Conservation (phyloP, 1,140 invertebrate genomes). For the Eupeodes corollae region DNA sequence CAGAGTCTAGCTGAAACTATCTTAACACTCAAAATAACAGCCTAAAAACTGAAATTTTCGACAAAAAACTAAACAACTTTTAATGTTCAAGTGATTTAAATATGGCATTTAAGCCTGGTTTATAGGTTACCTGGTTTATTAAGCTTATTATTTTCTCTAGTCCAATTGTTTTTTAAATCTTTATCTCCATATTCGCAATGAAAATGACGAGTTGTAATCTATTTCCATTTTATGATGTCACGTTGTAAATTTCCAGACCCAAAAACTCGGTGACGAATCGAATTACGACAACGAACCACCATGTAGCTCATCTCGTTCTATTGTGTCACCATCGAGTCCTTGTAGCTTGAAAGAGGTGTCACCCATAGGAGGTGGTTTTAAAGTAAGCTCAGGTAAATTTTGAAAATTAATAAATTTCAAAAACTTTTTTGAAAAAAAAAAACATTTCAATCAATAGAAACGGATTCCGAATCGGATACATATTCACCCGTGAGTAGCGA, state of each 20-base stretch:
- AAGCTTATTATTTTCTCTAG: too few species aligned
- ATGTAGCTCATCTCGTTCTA: conserved; percentile 27
- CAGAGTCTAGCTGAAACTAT: too few species aligned
- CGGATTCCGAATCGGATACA: conserved; percentile 22
- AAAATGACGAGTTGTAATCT: too few species aligned
- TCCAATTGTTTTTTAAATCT: too few species aligned
- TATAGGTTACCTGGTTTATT: too few species aligned
- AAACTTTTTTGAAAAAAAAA: neutral
- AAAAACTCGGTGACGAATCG: conserved; percentile 19
- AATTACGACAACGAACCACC: conserved; percentile 26
- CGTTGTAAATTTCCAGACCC: conserved; percentile 14
- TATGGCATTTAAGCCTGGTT: too few species aligned
- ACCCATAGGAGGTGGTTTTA: conserved; percentile 15
- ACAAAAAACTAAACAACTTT: too few species aligned
- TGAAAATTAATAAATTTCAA: neutral
- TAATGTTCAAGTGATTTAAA: too few species aligned
- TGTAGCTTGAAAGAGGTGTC: conserved; percentile 35
- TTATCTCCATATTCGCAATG: too few species aligned
- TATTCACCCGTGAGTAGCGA: conserved; percentile 37
- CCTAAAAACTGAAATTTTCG: too few species aligned
- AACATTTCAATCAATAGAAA: neutral
- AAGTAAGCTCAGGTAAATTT: conserved; percentile 2
- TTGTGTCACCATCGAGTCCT: conserved; percentile 25
- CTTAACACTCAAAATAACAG: too few species aligned
- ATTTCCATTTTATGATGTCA: too few species aligned